Percentiles rank a stretch among this genome's conserved stretches.
Conservation (phyloP, 1,140 invertebrate species). For the Drosophila watanabei region DNA sequence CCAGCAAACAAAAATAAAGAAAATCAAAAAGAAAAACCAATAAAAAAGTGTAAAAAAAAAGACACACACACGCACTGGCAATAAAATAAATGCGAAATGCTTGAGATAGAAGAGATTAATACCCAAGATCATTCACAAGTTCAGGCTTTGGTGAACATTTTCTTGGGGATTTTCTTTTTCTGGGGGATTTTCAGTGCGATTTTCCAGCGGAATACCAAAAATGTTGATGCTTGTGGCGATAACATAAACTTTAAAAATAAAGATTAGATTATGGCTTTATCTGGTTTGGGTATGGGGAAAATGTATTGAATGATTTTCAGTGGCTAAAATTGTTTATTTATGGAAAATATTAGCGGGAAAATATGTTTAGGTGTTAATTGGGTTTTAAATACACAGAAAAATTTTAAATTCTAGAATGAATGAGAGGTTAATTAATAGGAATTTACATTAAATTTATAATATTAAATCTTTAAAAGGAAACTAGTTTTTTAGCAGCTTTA, state of each 20-base stretch:
- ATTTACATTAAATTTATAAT: too few species aligned
- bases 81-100: conserved; percentile 34
- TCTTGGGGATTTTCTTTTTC: neutral
- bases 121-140: conserved; percentile 29
- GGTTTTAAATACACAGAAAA: neutral
- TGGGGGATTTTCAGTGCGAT: neutral
- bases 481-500: too few species aligned
- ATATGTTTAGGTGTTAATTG: neutral
- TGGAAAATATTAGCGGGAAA: neutral
- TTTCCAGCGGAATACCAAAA: conserved; percentile 2
- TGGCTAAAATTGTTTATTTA: neutral
- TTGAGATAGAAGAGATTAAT: conserved; percentile 28
- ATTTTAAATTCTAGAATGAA: neutral
- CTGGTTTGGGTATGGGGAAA: neutral
- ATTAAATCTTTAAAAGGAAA: too few species aligned
- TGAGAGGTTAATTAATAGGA: too few species aligned
- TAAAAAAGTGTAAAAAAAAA: conserved; percentile 11
- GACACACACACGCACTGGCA: conserved; percentile 31
- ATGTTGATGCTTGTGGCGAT: conserved; percentile 3
- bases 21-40: conserved; percentile 44
- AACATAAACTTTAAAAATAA: conserved; percentile 1
- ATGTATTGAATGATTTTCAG: neutral
- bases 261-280: conserved; percentile 11
- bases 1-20: conserved; percentile 38
- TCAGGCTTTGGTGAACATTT: neutral